These are phyloP conservation scores for Synergus laeviventris DNA, from an alignment of 2,888 invertebrate genomes.

Conservation along the genomic window DNA sequence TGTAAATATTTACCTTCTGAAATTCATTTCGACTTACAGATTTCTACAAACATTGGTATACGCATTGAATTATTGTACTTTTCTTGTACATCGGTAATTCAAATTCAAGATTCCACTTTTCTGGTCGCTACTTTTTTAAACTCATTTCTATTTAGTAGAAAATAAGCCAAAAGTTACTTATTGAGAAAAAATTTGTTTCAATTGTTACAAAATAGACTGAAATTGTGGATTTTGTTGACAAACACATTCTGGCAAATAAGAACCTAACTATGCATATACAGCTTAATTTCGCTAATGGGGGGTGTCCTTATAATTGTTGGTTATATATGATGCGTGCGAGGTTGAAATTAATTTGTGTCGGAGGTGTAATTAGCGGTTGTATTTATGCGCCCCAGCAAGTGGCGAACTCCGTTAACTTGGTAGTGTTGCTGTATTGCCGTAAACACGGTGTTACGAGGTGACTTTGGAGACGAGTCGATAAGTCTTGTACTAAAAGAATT, in stretches of 20 bases:
- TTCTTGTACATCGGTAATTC: background rate
- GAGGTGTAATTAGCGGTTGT: slow-evolving; percentile 62
- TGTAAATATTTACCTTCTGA: slow-evolving; percentile 7
- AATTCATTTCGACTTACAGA: background rate
- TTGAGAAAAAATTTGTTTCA: too few relatives aligned
- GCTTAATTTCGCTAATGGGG: background rate
- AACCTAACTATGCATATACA: background rate
- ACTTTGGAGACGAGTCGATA: slow-evolving; percentile 43
- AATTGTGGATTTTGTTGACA: background rate
- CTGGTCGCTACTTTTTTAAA: too few relatives aligned
- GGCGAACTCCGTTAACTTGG: slow-evolving; percentile 61
- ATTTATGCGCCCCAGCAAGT: slow-evolving; percentile 60
- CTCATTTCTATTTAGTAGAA: too few relatives aligned
- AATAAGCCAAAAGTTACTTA: too few relatives aligned
- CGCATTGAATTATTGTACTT: background rate
- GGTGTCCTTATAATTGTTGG: background rate
- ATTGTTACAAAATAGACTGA: background rate
- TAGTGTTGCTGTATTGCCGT: slow-evolving; percentile 62
- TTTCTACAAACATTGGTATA: background rate
- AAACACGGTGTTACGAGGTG: slow-evolving; percentile 60
- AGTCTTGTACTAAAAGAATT: slow-evolving; percentile 41
- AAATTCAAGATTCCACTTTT: too few relatives aligned
- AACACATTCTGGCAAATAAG: background rate
- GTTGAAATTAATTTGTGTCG: slow-evolving; percentile 55
- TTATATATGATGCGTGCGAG: background rate